phyloP scores from a whole-genome alignment of 2,113 vertebrate genomes.

The Scytalopus superciliaris region DNA sequence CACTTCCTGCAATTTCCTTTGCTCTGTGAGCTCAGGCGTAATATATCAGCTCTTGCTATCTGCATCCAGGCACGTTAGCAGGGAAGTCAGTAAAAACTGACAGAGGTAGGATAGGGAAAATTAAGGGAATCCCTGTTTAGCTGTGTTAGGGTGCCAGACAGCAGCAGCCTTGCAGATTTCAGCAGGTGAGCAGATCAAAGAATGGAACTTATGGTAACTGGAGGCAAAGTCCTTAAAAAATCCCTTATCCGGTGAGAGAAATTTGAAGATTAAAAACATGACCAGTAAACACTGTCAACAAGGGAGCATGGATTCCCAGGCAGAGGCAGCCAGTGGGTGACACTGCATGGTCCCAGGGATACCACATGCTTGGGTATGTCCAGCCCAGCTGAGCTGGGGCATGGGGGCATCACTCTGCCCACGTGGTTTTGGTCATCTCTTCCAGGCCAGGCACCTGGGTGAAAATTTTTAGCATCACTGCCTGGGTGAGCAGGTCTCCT shows the following conservation, averaged over 20 bases:
- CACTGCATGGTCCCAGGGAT: not conserved
- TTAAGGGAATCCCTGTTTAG: not conserved
- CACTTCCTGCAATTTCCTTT: conserved; percentile 58
- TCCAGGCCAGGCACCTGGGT: not conserved
- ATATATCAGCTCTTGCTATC: not conserved
- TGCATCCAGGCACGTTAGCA: not conserved
- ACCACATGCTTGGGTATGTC: fast-evolving
- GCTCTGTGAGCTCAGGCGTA: not conserved
- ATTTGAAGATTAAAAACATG: not conserved
- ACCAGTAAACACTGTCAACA: not conserved
- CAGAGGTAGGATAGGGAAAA: not conserved
- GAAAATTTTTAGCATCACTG: not conserved
- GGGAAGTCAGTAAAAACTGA: not conserved
- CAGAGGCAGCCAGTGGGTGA: not conserved
- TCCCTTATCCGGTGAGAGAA: not conserved
- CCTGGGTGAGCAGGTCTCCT: not conserved
- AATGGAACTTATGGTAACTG: not conserved
- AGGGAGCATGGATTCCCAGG: not conserved
- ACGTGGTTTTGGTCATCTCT: not conserved
- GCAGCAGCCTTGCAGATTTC: not conserved
- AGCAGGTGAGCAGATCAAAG: not conserved
- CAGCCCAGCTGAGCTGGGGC: not conserved
- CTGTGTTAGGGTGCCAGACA: not conserved
- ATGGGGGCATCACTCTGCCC: fast-evolving
- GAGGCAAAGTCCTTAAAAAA: not conserved